Conservation (phyloP, 2,797 vertebrate genomes). For the Catostomus latipinnis region DNA sequence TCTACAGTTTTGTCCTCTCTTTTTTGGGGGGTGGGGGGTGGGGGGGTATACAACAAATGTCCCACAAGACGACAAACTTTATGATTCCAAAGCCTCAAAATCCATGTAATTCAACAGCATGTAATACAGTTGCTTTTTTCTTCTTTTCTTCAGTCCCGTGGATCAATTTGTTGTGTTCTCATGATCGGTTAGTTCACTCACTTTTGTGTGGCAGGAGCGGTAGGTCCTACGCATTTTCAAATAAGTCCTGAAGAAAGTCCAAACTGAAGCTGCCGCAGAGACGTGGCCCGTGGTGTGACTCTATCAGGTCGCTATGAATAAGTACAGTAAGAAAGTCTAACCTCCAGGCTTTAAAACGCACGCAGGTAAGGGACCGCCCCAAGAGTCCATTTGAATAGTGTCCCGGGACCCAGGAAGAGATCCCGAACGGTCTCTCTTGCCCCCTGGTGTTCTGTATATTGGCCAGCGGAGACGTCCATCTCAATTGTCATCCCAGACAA, state of each 20-base stretch:
- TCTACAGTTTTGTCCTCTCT: background rate
- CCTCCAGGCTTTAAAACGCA: slow-evolving; percentile 71
- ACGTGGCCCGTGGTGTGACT: slow-evolving; percentile 32
- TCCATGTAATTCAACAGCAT: slow-evolving; percentile 9
- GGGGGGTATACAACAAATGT: too few species aligned
- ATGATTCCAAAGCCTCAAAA: slow-evolving; percentile 26
- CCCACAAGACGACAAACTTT: background rate
- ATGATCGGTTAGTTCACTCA: slow-evolving; percentile 28
- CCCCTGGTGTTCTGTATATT: slow-evolving; percentile 84
- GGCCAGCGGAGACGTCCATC: slow-evolving; percentile 54
- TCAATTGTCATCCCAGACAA: too few species aligned
- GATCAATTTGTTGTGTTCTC: slow-evolving; percentile 33
- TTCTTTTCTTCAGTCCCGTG: slow-evolving; percentile 16
- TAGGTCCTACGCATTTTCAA: slow-evolving; percentile 32
- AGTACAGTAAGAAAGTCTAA: slow-evolving; percentile 62
- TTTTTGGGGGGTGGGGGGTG: too few species aligned
- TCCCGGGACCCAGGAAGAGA: slow-evolving; percentile 71
- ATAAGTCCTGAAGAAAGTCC: slow-evolving; percentile 51
- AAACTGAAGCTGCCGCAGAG: slow-evolving; percentile 33
- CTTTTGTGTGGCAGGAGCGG: slow-evolving; percentile 11
- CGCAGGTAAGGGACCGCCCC: slow-evolving; percentile 69
- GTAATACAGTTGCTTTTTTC: background rate
- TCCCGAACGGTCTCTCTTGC: slow-evolving; percentile 75
- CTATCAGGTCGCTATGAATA: slow-evolving; percentile 57
- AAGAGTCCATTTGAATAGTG: slow-evolving; percentile 70